Evolutionary conservation across 2,113 vertebrate species (phyloP).

Genomic region (Tautogolabrus adspersus): DNA sequence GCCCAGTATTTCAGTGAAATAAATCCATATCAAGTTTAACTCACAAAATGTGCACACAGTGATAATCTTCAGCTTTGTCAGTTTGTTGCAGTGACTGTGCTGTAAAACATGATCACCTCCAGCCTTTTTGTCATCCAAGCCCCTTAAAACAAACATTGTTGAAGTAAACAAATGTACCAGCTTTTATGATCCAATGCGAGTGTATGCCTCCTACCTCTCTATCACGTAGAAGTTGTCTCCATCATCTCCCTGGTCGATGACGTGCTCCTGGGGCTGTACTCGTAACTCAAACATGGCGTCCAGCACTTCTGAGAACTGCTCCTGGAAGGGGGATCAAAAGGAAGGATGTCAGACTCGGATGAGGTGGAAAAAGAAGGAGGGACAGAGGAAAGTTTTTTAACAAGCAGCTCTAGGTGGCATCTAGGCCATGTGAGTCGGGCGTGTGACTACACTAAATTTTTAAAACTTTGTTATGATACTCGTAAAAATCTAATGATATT

Average conservation of each 20-base stretch:
- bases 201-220: constrained; percentile 85
- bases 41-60: too few species aligned
- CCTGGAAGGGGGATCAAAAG: constrained; percentile 77
- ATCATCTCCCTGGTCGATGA: constrained; percentile 98
- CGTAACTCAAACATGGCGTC: constrained; percentile 98
- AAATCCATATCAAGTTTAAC: too few species aligned
- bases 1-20: too few species aligned
- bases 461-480: too few species aligned
- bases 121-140: too few species aligned
- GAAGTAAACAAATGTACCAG: constrained; percentile 3
- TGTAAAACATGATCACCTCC: too few species aligned
- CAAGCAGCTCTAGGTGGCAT: not conserved
- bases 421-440: not conserved
- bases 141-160: not conserved
- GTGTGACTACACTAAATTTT: too few species aligned
- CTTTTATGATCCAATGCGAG: not conserved
- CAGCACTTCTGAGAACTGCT: constrained; percentile 96
- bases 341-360: constrained; percentile 13
- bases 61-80: too few species aligned
- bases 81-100: too few species aligned
- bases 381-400: not conserved
- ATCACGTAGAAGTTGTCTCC: constrained; percentile 99
- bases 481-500: too few species aligned
- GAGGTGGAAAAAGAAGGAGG: not conserved
- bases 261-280: constrained; percentile 93